These are phyloP conservation scores for Polydrusus tereticollis DNA, from an alignment of 2,888 invertebrate genomes.

Conservation along the genomic window DNA sequence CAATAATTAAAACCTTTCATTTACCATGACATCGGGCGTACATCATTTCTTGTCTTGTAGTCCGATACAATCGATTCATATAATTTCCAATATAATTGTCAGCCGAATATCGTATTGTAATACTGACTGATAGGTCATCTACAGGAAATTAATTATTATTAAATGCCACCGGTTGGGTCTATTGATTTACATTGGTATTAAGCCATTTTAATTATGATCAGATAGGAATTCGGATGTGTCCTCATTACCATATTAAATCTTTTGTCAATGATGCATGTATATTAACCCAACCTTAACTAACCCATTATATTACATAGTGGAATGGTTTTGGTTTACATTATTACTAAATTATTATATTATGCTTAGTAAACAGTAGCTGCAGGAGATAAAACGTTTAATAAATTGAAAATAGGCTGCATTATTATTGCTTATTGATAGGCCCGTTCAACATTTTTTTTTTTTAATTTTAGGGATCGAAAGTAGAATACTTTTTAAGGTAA, in stretches of 20 bases:
- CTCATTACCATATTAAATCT: slow-evolving; percentile 38
- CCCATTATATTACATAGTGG: no score
- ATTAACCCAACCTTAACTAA: no score
- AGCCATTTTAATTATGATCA: slow-evolving; percentile 45
- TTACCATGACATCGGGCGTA: slow-evolving; percentile 35
- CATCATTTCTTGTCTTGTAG: slow-evolving; percentile 37
- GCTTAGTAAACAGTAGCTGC: no score
- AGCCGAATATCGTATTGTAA: slow-evolving; percentile 43
- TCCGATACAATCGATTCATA: slow-evolving; percentile 39
- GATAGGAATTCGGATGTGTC: slow-evolving; percentile 35
- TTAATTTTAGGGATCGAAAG: no score
- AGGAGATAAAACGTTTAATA: no score
- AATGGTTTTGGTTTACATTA: no score
- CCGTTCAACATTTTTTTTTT: no score
- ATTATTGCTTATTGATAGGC: no score
- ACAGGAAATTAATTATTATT: slow-evolving; percentile 48
- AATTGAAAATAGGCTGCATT: no score
- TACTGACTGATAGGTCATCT: slow-evolving; percentile 44
- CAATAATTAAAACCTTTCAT: slow-evolving; percentile 41
- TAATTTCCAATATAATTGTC: slow-evolving; percentile 46
- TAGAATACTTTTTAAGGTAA: no score
- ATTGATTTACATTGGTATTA: slow-evolving; percentile 47
- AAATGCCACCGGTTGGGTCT: slow-evolving; percentile 40
- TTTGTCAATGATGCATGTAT: not conserved
- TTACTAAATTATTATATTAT: no score